A percentile compares a stretch with the other conserved stretches of the same genome.
phyloP scores from a whole-genome alignment of 2,888 invertebrate species.

The Lasiommata megera region DNA sequence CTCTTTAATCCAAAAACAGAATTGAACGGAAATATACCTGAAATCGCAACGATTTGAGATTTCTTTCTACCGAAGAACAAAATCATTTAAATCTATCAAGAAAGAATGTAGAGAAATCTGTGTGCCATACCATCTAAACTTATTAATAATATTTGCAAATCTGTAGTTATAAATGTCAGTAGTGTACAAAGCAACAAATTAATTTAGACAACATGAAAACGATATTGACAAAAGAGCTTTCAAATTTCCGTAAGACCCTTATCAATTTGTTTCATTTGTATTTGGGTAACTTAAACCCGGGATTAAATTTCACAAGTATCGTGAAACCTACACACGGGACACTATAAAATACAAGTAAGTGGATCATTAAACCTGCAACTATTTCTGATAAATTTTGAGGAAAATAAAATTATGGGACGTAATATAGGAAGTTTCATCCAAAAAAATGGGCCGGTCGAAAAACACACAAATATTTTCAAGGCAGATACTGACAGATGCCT shows the following conservation, averaged over 20 bases:
- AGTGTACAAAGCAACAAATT: not conserved
- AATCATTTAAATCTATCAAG: no score
- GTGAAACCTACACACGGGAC: not conserved
- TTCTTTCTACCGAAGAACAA: no score
- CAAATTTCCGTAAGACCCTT: not conserved
- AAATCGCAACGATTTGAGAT: no score
- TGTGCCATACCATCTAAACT: no score
- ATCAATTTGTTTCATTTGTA: not conserved
- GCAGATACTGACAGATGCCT: conserved; percentile 30
- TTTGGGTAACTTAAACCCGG: not conserved
- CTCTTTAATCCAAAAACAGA: no score
- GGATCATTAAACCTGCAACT: not conserved
- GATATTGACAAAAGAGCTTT: not conserved
- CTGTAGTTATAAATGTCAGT: no score
- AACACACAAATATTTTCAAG: conserved; percentile 22
- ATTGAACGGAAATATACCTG: no score
- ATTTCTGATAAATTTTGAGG: not conserved
- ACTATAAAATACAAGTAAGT: not conserved
- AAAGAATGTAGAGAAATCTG: no score
- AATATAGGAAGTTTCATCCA: conserved; percentile 11
- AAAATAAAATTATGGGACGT: conserved; percentile 3
- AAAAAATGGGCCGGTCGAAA: conserved; percentile 20
- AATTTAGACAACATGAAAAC: not conserved
- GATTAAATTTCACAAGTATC: no score
- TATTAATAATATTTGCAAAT: no score